phyloP scores from a whole-genome alignment of 2,888 invertebrate genomes.

The Cryptus armator region DNA sequence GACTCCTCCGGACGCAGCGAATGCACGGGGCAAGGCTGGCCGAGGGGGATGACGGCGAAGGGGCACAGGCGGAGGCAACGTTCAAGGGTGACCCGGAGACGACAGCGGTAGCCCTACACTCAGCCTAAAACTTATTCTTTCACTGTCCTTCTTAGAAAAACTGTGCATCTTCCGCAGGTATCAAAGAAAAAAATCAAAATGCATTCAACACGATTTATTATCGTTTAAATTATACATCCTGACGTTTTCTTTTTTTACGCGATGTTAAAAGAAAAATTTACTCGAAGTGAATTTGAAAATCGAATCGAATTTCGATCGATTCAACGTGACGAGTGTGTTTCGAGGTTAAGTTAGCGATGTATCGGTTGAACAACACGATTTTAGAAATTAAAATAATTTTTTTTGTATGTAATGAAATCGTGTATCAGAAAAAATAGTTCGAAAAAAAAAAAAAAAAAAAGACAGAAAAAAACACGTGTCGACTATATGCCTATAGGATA shows the following conservation, averaged over 20 bases:
- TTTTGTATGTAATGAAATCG: no score
- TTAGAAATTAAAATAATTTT: not conserved
- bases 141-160: slow-evolving; percentile 25
- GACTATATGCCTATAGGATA: not conserved
- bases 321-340: no score
- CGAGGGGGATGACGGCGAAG: slow-evolving; percentile 46
- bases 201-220: slow-evolving; percentile 20
- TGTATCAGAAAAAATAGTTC: not conserved
- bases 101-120: slow-evolving; percentile 36
- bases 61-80: slow-evolving; percentile 23
- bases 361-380: not conserved
- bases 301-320: no score
- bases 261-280: not conserved
- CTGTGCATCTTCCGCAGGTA: slow-evolving; percentile 12
- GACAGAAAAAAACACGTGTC: not conserved
- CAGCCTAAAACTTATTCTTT: slow-evolving; percentile 39
- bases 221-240: slow-evolving; percentile 2
- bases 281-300: no score
- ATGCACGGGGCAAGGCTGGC: slow-evolving; percentile 34
- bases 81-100: slow-evolving; percentile 52
- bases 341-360: no score
- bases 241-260: not conserved
- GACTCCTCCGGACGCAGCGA: slow-evolving; percentile 58
- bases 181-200: slow-evolving; percentile 5
- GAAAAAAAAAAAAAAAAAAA: not conserved